Evolutionary conservation across 2,113 vertebrate species (phyloP).

Genomic region (Lamprologus tigripictilis): DNA sequence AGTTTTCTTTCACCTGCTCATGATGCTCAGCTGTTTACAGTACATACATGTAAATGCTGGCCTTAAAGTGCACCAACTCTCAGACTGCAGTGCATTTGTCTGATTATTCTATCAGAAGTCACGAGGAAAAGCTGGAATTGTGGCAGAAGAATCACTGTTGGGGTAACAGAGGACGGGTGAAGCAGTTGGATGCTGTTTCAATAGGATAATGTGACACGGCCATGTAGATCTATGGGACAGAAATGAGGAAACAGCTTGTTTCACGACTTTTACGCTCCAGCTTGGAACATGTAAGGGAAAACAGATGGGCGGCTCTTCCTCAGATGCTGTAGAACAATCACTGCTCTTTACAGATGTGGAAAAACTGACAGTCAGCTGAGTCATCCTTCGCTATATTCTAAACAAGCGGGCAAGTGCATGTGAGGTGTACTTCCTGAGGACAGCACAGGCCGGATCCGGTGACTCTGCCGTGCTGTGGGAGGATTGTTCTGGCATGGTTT

Average conservation of each 20-base stretch:
- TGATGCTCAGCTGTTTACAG: neutral
- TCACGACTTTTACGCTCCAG: neutral
- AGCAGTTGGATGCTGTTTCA: fast-evolving
- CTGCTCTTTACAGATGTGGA: neutral
- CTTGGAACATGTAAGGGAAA: neutral
- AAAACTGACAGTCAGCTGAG: neutral
- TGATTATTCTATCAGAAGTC: neutral
- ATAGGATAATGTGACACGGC: neutral
- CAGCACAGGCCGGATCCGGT: neutral
- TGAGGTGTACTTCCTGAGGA: neutral
- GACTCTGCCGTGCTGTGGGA: neutral
- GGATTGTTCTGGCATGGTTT: neutral
- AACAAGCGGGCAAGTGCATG: neutral
- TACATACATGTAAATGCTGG: neutral
- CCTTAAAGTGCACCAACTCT: neutral
- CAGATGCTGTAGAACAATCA: neutral
- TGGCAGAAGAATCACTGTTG: neutral
- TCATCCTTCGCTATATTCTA: neutral
- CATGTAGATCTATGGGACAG: fast-evolving
- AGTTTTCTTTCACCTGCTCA: neutral
- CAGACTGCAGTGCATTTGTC: neutral
- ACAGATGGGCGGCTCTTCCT: neutral
- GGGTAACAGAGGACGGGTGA: neutral
- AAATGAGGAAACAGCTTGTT: neutral
- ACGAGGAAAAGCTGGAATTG: neutral